Conservation (phyloP, 1,140 invertebrate species). For the Telenomus remus region DNA sequence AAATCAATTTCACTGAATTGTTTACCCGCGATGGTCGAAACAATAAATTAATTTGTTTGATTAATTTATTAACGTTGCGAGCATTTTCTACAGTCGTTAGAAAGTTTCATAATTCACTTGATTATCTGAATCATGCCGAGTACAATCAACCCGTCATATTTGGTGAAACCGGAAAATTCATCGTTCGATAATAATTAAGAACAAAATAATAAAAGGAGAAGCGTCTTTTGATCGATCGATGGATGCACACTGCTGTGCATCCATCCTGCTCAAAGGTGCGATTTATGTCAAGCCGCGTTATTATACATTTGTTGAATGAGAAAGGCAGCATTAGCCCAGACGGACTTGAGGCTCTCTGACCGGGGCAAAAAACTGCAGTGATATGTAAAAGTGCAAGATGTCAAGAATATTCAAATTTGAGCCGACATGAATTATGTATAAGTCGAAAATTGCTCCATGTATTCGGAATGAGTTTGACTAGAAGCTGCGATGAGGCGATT, state of each 20-base stretch:
- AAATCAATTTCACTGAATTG: conserved; percentile 9
- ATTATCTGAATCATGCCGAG: conserved; percentile 10
- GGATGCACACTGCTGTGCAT: no score
- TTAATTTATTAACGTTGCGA: conserved; percentile 9
- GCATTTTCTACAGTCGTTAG: conserved; percentile 12
- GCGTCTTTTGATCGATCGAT: no score
- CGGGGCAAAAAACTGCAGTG: neutral
- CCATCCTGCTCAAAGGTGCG: no score
- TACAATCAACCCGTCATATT: neutral
- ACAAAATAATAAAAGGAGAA: no score
- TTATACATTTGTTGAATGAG: neutral
- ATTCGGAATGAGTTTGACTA: conserved; percentile 13
- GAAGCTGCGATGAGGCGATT: conserved; percentile 6
- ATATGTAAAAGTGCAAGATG: conserved; percentile 12
- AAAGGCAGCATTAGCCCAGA: neutral
- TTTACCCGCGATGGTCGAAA: neutral
- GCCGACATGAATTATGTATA: conserved; percentile 23
- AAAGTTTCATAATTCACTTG: conserved; percentile 17
- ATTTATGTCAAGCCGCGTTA: neutral
- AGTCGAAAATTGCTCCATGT: conserved; percentile 24
- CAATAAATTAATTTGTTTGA: conserved; percentile 5
- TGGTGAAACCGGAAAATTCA: no score
- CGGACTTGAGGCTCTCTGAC: neutral
- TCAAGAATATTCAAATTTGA: conserved; percentile 20
- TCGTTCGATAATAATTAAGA: no score